Evolutionary conservation across 2,888 invertebrate genomes (phyloP), one percentile per base, ranked within the genome.

Genomic region (Polylopha cassiicola): DNA sequence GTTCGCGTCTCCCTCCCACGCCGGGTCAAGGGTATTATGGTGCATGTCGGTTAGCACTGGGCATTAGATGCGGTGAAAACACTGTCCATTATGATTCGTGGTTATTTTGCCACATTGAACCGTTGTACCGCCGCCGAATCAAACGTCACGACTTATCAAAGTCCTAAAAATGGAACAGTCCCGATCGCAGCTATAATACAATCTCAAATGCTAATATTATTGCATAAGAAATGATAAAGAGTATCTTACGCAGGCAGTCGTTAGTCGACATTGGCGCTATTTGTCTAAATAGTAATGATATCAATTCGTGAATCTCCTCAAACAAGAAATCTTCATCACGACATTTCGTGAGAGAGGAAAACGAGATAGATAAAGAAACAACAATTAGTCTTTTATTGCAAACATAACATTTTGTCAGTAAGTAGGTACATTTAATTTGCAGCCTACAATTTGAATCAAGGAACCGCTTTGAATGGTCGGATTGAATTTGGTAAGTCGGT

Each of bases 241-340:
- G 32, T 22, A 16, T 10, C 13, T 31, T 9, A 18, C 17, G 17
- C 21, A 10, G 5, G 24, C 6, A 11, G 44, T 46, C 41, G 44
- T 53, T 53, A 48, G 55, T 62, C 55, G 60, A 58, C 50, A 65
- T 59, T 51, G 36, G 41, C 60, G 66, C n/a, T n/a, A n/a, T n/a
- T n/a, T 63, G 67, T 65, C 63, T 65, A 60, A 58, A 45, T 48
- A 51, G 50, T 52, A 55, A 60, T 65, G 55, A 62, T 75, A 80
- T 82, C 81, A 54, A 54, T 66, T 76, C 79, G 79, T 81, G 82
- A 62, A 81, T 84, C 81, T 66, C 61, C 63, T 20, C 20, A 20
- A 36, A 41, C 29, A 30, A 44, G 54, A 54, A 54, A 51, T 65
- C 62, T 56, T 66, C 69, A 68, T 73, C 72, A 75, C 73, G 74